Conservation (phyloP, 2,113 vertebrate genomes). For the Lepisosteus osseus region DNA sequence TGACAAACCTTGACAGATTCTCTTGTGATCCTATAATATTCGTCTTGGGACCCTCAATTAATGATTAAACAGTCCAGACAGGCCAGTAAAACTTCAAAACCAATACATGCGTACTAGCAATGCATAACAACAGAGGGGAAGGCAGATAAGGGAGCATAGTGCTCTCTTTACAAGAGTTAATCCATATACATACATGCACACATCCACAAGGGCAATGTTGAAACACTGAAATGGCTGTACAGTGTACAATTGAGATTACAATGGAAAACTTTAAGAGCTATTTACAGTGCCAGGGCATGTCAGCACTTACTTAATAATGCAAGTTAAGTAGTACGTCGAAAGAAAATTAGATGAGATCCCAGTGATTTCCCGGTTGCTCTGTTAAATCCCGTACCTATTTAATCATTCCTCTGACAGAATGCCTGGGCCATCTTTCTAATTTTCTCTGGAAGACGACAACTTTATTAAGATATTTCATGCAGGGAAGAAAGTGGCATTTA, state of each 20-base stretch:
- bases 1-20: too few species aligned
- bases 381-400: slow-evolving; percentile 1
- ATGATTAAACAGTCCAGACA: too few species aligned
- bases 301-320: slow-evolving; percentile 1
- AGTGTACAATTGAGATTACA: not conserved
- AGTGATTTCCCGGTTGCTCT: not conserved
- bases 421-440: not conserved
- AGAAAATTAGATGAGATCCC: not conserved
- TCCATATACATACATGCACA: slow-evolving; percentile 18
- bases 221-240: not conserved
- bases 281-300: not conserved
- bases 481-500: not conserved
- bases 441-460: not conserved
- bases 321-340: not conserved
- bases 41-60: too few species aligned
- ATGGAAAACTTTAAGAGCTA: too few species aligned
- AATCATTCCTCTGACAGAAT: not conserved
- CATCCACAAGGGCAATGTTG: not conserved
- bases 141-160: too few species aligned
- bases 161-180: too few species aligned
- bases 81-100: too few species aligned
- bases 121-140: too few species aligned
- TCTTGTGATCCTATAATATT: too few species aligned
- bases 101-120: too few species aligned
- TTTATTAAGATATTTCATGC: slow-evolving; percentile 1